These are phyloP conservation scores for Paratilapia polleni DNA, from an alignment of 2,113 vertebrate genomes.

Conservation along the genomic window DNA sequence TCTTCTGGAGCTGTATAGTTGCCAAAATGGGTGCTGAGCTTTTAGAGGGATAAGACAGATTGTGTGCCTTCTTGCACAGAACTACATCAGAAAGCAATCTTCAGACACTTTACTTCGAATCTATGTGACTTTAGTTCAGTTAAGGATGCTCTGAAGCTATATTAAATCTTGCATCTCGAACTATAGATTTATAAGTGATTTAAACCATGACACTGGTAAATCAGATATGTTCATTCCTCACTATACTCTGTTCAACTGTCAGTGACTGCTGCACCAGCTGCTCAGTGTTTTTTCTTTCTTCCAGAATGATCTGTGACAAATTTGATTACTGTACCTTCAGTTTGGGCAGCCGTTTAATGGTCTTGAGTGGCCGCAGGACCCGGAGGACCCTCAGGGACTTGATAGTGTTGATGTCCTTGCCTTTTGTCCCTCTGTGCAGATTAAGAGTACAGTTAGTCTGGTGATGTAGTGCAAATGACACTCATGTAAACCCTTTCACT, in stretches of 20 bases:
- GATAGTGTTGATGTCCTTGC: conserved; percentile 99
- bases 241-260: not conserved
- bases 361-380: conserved; percentile 94
- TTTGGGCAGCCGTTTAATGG: conserved; percentile 96
- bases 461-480: not conserved
- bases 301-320: not conserved
- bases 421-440: conserved; percentile 92
- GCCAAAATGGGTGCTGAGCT: not conserved
- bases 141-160: not conserved
- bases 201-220: not conserved
- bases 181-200: not conserved
- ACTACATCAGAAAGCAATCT: no score
- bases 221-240: not conserved
- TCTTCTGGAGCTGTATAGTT: no score
- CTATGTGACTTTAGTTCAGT: not conserved
- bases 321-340: conserved; percentile 85
- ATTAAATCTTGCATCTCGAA: not conserved
- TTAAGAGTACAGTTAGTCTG: conserved; percentile 61
- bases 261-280: not conserved
- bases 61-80: no score
- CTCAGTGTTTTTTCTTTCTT: not conserved
- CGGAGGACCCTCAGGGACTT: conserved; percentile 95
- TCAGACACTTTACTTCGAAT: not conserved
- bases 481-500: not conserved
- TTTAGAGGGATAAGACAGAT: not conserved